These are phyloP conservation scores for Schizopygopsis malacanthus DNA, from an alignment of 2,797 vertebrate species.

Conservation along the genomic window DNA sequence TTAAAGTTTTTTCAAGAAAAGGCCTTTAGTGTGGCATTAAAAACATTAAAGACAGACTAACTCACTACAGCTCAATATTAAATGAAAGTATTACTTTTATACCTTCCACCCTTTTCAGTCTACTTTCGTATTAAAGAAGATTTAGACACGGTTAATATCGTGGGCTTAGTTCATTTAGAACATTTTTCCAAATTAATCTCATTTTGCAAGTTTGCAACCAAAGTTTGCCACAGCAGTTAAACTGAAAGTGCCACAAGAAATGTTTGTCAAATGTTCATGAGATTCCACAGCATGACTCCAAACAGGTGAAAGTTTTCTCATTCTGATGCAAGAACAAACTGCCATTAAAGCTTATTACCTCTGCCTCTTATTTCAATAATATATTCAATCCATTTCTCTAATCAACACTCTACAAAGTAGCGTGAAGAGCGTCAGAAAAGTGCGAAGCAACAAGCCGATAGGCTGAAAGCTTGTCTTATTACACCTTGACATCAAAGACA, in stretches of 20 bases:
- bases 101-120: neutral
- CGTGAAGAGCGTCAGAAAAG: neutral
- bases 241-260: constrained; percentile 8
- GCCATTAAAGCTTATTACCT: constrained; percentile 57
- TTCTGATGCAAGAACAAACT: constrained; percentile 48
- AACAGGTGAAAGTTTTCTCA: constrained; percentile 43
- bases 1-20: neutral
- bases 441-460: constrained; percentile 21
- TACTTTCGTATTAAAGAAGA: neutral
- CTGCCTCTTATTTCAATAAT: constrained; percentile 44
- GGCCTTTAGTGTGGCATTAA: neutral
- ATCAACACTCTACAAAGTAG: constrained; percentile 39
- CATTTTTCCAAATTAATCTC: constrained; percentile 10
- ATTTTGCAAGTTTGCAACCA: neutral
- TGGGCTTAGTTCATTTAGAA: constrained; percentile 5
- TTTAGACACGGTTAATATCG: neutral
- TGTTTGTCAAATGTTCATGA: constrained; percentile 6
- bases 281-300: constrained; percentile 29
- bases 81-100: neutral
- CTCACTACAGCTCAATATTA: neutral
- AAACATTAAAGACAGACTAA: neutral
- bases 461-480: constrained; percentile 54
- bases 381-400: constrained; percentile 44
- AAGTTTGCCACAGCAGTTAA: neutral
- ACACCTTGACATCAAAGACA: constrained; percentile 57